Base-by-base conservation (phyloP, 2,113 vertebrate genomes). In the Oceanodroma tethys region DNA sequence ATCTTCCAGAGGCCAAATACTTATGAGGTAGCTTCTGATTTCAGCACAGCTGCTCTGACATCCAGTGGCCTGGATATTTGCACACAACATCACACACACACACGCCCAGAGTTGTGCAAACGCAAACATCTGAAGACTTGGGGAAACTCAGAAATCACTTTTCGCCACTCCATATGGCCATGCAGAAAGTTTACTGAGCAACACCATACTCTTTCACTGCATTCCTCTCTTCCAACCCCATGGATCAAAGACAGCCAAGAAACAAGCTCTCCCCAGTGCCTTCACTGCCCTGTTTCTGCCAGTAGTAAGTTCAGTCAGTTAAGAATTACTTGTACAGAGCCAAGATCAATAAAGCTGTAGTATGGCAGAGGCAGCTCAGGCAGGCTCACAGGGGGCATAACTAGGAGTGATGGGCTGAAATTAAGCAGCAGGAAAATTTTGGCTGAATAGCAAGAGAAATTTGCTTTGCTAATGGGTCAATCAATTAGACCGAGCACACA, bases 401-500 rank as follows among this genome's bases (percentile, higher is more conserved):
- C 86, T 59, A 86, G 74, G 87, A 96, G 67, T 86, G 81, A 97
- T 94, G 79, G 81, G 91, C 47, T 97, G 89, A 97, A 97, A 95
- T 95, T 93, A 95, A 96, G 91, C 87, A 95, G 94, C 96, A 95
- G 91, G 85, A 96, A 96, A 96, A 90, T 90, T 94, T 72, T 97
- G 94, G 94, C 97, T 76, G 94, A 96, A 96, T n/a, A 88, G 71
- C 89, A 95, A 93, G 74, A 94, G 93, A 95, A 97, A 96, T 97
- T 97, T 97, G 97, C 91, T 96, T 96, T 97, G 93, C 94, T 97
- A 97, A 97, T 96, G 71, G 94, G 91, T 91, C 94, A 91, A 94
- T 97, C 96, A 97, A 95, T 96, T 95, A 97, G 73, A 94, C 45
- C 9, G 6, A 88, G 81, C 73, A 47, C 67, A 76, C 47, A 30